phyloP scores from a whole-genome alignment of 2,113 vertebrate genomes.

The Carassius auratus region DNA sequence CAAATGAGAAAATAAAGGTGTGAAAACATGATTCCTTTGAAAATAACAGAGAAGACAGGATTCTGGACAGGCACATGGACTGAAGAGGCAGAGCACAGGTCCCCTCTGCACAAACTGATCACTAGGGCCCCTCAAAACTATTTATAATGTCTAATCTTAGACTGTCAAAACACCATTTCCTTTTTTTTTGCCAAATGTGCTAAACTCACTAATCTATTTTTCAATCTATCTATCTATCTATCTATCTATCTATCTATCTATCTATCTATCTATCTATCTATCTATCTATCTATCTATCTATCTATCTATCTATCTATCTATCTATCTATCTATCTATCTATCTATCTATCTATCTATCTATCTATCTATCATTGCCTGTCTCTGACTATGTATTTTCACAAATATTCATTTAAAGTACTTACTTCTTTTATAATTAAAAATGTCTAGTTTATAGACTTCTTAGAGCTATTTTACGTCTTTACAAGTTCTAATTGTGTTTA shows the following conservation, averaged over 20 bases:
- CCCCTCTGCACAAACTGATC: neutral
- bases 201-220: neutral
- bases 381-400: neutral
- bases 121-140: neutral
- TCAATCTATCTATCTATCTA: neutral
- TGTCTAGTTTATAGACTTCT: neutral
- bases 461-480: neutral
- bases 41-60: constrained; percentile 9
- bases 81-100: neutral
- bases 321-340: neutral
- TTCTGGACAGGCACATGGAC: neutral
- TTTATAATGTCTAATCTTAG: neutral
- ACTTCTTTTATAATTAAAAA: neutral
- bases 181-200: neutral
- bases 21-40: neutral
- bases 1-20: neutral
- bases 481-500: neutral
- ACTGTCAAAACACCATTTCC: neutral
- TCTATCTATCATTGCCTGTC: neutral
- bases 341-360: neutral
- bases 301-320: neutral
- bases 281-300: too few species aligned
- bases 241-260: too few species aligned
- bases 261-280: too few species aligned
- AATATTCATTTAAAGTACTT: too few species aligned